phyloP scores from a whole-genome alignment of 2,888 invertebrate species.

The Macaria liturata region DNA sequence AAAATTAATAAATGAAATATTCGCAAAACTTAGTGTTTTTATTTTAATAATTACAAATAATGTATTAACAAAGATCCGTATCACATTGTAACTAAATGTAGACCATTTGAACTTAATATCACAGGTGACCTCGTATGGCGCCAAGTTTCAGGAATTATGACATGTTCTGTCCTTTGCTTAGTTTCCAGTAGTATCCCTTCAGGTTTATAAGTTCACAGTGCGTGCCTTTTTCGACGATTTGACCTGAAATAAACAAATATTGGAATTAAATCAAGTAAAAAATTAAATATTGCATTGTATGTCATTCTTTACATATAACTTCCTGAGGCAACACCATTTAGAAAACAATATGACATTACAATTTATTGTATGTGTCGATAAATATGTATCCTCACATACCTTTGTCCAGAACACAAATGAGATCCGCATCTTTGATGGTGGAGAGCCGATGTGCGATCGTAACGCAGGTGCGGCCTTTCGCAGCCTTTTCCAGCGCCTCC shows the following conservation, averaged over 20 bases:
- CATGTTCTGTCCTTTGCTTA: constrained; percentile 77
- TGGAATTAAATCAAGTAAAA: too few species aligned
- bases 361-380: too few species aligned
- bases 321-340: too few species aligned
- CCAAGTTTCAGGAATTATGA: constrained; percentile 11
- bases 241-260: constrained; percentile 67
- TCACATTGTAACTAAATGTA: background rate
- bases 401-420: constrained; percentile 92
- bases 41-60: constrained; percentile 3
- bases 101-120: background rate
- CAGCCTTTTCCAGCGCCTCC: constrained; percentile 91
- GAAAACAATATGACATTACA: too few species aligned
- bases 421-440: constrained; percentile 91
- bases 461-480: constrained; percentile 91
- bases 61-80: background rate
- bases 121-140: background rate
- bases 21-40: constrained; percentile 5
- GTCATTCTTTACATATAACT: too few species aligned
- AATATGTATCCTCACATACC: constrained; percentile 66
- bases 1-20: constrained; percentile 11
- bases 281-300: too few species aligned
- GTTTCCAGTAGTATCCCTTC: constrained; percentile 85
- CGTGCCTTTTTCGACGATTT: constrained; percentile 88
- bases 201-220: constrained; percentile 86
- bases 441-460: constrained; percentile 94